Evolutionary conservation across 2,113 vertebrate species (phyloP), one percentile per base, ranked within the genome.

Genomic region (Bufo gargarizans): DNA sequence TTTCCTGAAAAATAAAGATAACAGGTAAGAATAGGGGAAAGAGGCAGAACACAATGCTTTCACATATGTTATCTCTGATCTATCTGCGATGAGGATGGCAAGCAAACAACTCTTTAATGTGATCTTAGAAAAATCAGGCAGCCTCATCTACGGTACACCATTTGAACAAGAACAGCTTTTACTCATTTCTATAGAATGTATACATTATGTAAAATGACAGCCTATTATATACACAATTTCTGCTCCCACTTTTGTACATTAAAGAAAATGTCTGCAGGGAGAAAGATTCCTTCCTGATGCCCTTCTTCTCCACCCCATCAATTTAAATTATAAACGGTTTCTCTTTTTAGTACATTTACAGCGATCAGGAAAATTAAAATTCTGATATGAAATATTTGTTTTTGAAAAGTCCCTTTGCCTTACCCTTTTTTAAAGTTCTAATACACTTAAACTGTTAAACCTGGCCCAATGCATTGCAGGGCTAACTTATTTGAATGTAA

Each of bases 1-100:
- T 83, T 69, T 83, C 61, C 81, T 83, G 81, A 83, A 67, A 83
- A 53, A 83, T 83, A 83, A 83, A 83, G 81, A 83, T 83, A 83
- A 82, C 59, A 67, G 61, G 81, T 83, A 53, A 63, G 61, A 83
- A 83, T 50, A 83, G 45, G 63, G 19, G 47, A 83, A 67, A 14
- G 61, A 69, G 61, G 47, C 45, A 50, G 33, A 63, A 83, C 61
- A 50, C 53, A 69, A 83, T 83, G 61, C 53, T 19, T 83, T 83
- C 81, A 67, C 63, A 53, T 69, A 83, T 49, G 50, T 45, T 82
- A 82, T 82, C 80, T 47, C 80, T 47, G 80, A 82, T 82, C 80
- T 67, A 50, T 53, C 81, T 83, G 6, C 69, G 61, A 50, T 83
- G 81, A 69, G 45, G 61, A 50, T 83, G 61, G 19, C 61, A 69